Percentiles rank a stretch among this genome's conserved stretches.
Evolutionary conservation across 2,888 invertebrate genomes (phyloP).

Genomic region (Glaucopsyche alexis): DNA sequence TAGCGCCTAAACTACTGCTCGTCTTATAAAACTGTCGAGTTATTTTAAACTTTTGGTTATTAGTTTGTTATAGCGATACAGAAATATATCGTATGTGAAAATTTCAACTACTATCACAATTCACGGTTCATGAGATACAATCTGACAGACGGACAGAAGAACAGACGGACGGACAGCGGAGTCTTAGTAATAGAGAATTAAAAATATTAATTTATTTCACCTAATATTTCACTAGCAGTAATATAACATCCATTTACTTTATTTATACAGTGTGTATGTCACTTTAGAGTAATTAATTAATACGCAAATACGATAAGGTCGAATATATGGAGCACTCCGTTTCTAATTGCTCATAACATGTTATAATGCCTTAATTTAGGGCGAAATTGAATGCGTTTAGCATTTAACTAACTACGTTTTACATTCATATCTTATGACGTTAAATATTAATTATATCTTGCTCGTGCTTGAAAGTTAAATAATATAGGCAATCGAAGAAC

Average conservation of each 20-base stretch:
- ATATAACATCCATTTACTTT: background rate
- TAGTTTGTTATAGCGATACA: too few species aligned
- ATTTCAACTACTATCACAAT: too few species aligned
- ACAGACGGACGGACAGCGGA: too few species aligned
- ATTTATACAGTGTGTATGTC: background rate
- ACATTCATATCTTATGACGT: background rate
- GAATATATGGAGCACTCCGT: constrained; percentile 9
- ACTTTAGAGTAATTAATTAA: background rate
- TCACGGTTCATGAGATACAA: too few species aligned
- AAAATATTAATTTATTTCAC: too few species aligned
- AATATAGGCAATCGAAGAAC: background rate
- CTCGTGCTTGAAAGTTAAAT: background rate
- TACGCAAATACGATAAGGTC: background rate
- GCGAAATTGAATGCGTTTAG: background rate
- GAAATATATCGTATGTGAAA: too few species aligned
- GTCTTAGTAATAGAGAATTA: too few species aligned
- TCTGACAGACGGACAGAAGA: too few species aligned
- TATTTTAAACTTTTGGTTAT: too few species aligned
- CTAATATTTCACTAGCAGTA: too few species aligned
- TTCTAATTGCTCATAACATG: constrained; percentile 22
- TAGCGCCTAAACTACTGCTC: too few species aligned
- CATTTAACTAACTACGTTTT: constrained; percentile 14
- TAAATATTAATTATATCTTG: background rate
- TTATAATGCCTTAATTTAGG: constrained; percentile 13
- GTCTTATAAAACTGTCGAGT: too few species aligned